Base-by-base conservation (phyloP, 2,113 vertebrate species). In the Alosa alosa region DNA sequence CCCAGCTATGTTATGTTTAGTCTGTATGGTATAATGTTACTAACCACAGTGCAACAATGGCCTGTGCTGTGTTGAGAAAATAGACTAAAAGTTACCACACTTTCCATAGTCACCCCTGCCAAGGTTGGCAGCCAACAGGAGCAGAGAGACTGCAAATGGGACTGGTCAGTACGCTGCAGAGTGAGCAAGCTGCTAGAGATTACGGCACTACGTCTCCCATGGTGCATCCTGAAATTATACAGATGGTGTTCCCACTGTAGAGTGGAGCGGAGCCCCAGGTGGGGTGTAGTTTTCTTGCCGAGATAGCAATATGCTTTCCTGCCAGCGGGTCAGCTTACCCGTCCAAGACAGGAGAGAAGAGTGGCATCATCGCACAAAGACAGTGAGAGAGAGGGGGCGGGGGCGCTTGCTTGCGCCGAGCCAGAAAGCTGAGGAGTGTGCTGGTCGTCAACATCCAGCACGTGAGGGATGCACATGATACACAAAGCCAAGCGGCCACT, bases 251-350 rank as follows among this genome's bases (percentile, higher is more conserved):
- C 55, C 86, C 86, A 87, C 25, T 83, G 49, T 39, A 85, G 81
- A 52, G 82, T 75, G 83, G 68, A 81, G 57, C 72, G 49, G n/a
- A 78, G 82, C 52, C 84, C 68, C 84, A 89, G 83, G 50, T 78
- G 87, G 84, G 83, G 83, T 86, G 45, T 81, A 68, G 81, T 86
- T 86, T 88, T 86, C 87, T 78, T 84, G 83, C 86, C 82, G 85
- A 86, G 85, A 82, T 57, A 83, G 85, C 87, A 88, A 88, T 88
- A 88, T 88, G 88, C 86, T 86, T 81, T 81, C 60, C 44, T 86
- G 87, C 84, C 83, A 86, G 87, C 85, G 84, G 84, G 82, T 86
- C 83, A 88, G 78, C 72, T 78, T 78, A 36, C 31, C 31, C 25
- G 15, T 57, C 85, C 87, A 83, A 88, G 36, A 68, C 84, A 83